Evolutionary conservation across 2,888 invertebrate genomes (phyloP).

Genomic region (Folsomia manolachei): DNA sequence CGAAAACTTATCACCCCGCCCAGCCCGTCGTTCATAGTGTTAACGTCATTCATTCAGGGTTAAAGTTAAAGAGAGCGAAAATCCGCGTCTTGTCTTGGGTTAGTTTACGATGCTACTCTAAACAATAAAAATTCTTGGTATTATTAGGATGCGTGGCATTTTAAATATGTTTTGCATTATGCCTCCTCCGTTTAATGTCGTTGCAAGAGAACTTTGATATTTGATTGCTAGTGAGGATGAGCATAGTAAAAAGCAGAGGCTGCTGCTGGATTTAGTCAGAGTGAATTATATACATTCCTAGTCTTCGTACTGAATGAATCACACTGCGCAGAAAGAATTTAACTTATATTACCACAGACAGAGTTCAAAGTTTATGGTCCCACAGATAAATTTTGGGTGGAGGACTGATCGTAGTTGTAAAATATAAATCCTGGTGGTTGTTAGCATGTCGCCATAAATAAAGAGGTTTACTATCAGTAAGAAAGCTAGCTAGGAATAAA

Average conservation of each 20-base stretch:
- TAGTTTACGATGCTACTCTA: background rate
- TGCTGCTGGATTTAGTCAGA: too few relatives aligned
- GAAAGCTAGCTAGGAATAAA: background rate
- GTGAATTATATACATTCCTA: too few relatives aligned
- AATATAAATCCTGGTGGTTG: background rate
- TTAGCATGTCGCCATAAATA: background rate
- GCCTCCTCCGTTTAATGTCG: too few relatives aligned
- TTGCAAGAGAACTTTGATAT: too few relatives aligned
- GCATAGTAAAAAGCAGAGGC: too few relatives aligned
- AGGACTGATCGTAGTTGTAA: background rate
- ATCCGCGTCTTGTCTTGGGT: too few relatives aligned
- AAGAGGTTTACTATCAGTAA: background rate
- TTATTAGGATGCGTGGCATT: background rate
- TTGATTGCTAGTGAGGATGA: too few relatives aligned
- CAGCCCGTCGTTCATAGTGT: too few relatives aligned
- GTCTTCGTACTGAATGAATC: too few relatives aligned
- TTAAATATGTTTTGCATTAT: background rate
- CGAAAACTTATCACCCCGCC: too few relatives aligned
- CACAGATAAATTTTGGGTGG: background rate
- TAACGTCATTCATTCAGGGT: too few relatives aligned
- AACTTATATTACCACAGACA: conserved; percentile 5
- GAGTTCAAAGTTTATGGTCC: background rate
- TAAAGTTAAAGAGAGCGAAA: too few relatives aligned
- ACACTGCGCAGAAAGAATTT: background rate
- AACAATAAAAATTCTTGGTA: background rate